Conservation (phyloP, 1,140 invertebrate species). For the Magallana angulata region DNA sequence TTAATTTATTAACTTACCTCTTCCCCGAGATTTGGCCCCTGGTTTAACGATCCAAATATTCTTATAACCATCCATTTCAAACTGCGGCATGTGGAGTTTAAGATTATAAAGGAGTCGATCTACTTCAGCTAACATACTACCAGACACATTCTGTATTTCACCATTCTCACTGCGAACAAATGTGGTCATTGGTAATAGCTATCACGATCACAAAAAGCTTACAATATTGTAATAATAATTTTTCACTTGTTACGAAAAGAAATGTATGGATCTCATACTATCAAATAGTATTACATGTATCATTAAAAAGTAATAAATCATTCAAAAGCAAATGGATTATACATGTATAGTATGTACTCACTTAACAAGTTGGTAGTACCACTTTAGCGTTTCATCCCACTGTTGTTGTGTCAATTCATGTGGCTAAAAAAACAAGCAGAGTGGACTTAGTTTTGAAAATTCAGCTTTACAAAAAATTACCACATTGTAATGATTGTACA, state of each 20-base stretch:
- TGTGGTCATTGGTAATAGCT: too few species aligned
- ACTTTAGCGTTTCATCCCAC: constrained; percentile 91
- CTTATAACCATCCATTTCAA: constrained; percentile 86
- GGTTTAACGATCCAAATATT: constrained; percentile 98
- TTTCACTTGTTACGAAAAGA: too few species aligned
- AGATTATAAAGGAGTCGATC: constrained; percentile 76
- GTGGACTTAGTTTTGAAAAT: too few species aligned
- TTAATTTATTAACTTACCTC: constrained; percentile 76
- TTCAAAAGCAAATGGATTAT: neutral
- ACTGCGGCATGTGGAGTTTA: constrained; percentile 73
- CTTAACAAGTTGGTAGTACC: constrained; percentile 87
- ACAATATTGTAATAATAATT: too few species aligned
- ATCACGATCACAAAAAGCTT: too few species aligned
- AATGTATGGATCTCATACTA: neutral
- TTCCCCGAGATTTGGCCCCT: constrained; percentile 93
- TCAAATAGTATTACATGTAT: neutral
- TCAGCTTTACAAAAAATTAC: too few species aligned
- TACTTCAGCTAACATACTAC: constrained; percentile 61
- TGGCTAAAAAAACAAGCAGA: constrained; percentile 54
- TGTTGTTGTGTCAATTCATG: constrained; percentile 82
- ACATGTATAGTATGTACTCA: constrained; percentile 62
- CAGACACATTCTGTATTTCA: constrained; percentile 62
- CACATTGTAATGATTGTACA: too few species aligned
- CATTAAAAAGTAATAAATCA: too few species aligned
- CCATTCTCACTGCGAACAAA: constrained; percentile 71